Evolutionary conservation across 1,140 invertebrate species (phyloP), one percentile per base, ranked within the genome.

Genomic region (Frieseomelitta varia): DNA sequence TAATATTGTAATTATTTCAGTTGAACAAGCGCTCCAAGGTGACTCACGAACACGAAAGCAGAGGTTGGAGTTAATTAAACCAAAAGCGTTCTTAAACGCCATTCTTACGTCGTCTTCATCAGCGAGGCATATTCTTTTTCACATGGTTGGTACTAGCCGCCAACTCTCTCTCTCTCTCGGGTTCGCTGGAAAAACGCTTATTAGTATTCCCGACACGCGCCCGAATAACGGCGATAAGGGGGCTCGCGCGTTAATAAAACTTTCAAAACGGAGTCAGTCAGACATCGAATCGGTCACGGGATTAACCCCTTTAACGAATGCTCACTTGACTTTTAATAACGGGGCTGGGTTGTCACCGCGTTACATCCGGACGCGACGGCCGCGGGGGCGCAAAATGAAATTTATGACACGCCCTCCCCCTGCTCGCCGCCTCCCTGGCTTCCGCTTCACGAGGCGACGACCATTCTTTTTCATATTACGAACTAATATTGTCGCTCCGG

Each of bases 21-120:
- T 76, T 82, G 76, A 72, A 71, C 39, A 17, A 34, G 30, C 39
- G 39, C 27, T 34, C 17, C 24, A 71, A 69, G 74, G 82, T 75
- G 79, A 73, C 82, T 65, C 61, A 53, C 30, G 73, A 69, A 72
- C 78, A 82, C 79, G 85, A 91, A 90, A 91, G 91, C 89, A 87
- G 72, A 91, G 86, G 87, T 78, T 76, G 74, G 90, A 92, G 90
- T 93, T 91, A 93, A 93, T 93, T 93, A 92, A 92, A 91, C 88
- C 87, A 80, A 79, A 47, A 82, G 88, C 87, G 39, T 76, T 77
- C 75, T 84, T 65, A 80, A 77, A 63, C 68, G 51, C 73, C 17
- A 19, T 27, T 30, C 10, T 21, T 53, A 53, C 14, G 1, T 19
- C 47, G 17, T 27, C n/a, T 30, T 27, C 67, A 88, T 88, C 81